Evolutionary conservation across 2,888 invertebrate genomes (phyloP), one percentile per base, ranked within the genome.

Genomic region (Tethea ocularis): DNA sequence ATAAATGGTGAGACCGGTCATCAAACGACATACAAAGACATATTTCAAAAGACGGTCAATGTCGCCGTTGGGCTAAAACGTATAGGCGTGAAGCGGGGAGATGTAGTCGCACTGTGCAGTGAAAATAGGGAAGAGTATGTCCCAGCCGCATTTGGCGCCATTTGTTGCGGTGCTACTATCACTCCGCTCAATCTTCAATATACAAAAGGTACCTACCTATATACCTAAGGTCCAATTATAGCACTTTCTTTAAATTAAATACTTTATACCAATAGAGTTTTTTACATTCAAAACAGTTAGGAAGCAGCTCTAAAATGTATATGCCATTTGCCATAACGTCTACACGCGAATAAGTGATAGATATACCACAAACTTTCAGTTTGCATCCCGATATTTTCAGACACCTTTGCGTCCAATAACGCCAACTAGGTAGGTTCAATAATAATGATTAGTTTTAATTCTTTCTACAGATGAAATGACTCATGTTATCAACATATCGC

Each of bases 401-500:
- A n/a, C 1, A 38, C n/a, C 38, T 38, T 6, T 38, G 7, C 7
- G 8, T 29, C 29, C 29, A 29, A 29, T 29, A 8, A 8, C 29
- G 8, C 29, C 29, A 29, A 8, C 29, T 29, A 29, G 7, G n/a
- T n/a, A n/a, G n/a, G n/a, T n/a, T n/a, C n/a, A n/a, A n/a, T 33
- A 2, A 7, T 1, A 33, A 2, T 13, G 33, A 13, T 33, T 13
- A 17, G 17, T n/a, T 38, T 38, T 20, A 10, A 46, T 17, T 46
- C 20, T 38, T 38, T 5, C n/a, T 79, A 56, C 75, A 86, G 85
- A 83, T 71, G 85, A 86, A 77, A 72, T 84, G 66, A 66, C 63
- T 62, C 96, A 96, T 80, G 94, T 95, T 0, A 75, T 95, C 15
- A 94, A 91, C 62, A 93, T 96, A 64, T 95, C 96, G 0, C 94